Conservation (phyloP, 92 coral and sea anemone genomes). For the Muricea muricata region DNA sequence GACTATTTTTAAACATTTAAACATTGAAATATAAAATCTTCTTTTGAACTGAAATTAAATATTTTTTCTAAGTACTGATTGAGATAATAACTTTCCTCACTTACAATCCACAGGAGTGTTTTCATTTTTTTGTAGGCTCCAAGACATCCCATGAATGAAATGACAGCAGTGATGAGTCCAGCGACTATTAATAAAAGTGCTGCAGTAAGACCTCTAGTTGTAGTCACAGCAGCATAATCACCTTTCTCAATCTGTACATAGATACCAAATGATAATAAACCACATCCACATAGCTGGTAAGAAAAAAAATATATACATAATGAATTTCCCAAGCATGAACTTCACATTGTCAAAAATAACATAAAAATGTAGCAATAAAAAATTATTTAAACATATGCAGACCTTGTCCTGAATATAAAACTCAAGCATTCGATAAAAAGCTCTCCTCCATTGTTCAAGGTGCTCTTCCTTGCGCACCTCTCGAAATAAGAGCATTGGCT, state of each 20-base stretch:
- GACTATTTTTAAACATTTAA: too few relatives aligned
- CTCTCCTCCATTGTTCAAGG: too few relatives aligned
- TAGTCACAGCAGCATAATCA: conserved; percentile 45
- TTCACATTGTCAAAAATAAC: too few relatives aligned
- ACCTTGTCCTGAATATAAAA: too few relatives aligned
- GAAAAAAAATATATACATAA: neutral
- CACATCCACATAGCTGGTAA: conserved; percentile 38
- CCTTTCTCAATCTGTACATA: conserved; percentile 44
- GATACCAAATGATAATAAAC: conserved; percentile 40
- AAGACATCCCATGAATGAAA: conserved; percentile 43
- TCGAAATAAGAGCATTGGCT: too few relatives aligned
- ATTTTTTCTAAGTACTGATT: neutral
- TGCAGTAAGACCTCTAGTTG: conserved; percentile 43
- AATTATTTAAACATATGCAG: too few relatives aligned
- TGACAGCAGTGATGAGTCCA: conserved; percentile 29
- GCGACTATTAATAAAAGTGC: conserved; percentile 38
- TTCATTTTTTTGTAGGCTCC: conserved; percentile 40
- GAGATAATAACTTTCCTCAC: neutral
- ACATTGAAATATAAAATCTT: neutral
- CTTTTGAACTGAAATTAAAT: neutral
- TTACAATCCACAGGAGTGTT: conserved; percentile 38
- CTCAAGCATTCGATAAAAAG: too few relatives aligned
- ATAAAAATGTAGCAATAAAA: too few relatives aligned
- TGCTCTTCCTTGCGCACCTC: too few relatives aligned
- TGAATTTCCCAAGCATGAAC: neutral